Evolutionary conservation across 64 coral and sea anemone genomes (phyloP), one percentile per base, ranked within the genome.

Genomic region (Pachyseris speciosa): DNA sequence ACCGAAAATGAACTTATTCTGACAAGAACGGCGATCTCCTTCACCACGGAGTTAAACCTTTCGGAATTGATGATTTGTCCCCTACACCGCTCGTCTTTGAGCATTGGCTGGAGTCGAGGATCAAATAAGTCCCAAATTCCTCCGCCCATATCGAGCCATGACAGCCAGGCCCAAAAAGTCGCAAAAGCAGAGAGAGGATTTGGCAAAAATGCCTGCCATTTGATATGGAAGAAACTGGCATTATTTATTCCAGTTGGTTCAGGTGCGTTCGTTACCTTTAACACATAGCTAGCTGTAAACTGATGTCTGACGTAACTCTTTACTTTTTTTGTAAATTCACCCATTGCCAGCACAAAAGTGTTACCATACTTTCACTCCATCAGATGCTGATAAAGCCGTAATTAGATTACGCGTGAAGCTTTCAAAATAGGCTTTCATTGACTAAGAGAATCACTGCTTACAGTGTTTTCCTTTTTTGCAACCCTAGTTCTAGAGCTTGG

Each of bases 1-100:
- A 84, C 15, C 12, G 80, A 84, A 66, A 39, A 66, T 28, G 80
- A 64, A 10, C 37, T 84, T 5, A 84, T 84, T 84, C n/a, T 84
- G 32, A 11, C 25, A 16, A 53, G 78, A 38, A 32, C 11, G 29
- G 2, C 31, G 22, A 40, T 38, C 9, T 41, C 28, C 13, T 83
- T 40, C 50, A 2, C 7, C 20, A 37, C 37, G 8, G 7, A 31
- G 47, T 64, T 37, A 29, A 64, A 83, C 22, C 30, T 30, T 26
- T 37, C 26, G 31, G 0, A 29, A 36, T 20, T 83, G 32, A 64
- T 31, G 38, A 84, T 84, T 64, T 84, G 59, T 41, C 59, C 80
- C 12, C 39, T 15, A n/a, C 58, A 84, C 38, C 79, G 57, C 10
- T 55, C 29, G 5, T 83, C 57, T 63, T 55, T 83, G 9, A 11